Base-by-base conservation (phyloP, 2,888 invertebrate genomes). In the Oscheius sp. region DNA sequence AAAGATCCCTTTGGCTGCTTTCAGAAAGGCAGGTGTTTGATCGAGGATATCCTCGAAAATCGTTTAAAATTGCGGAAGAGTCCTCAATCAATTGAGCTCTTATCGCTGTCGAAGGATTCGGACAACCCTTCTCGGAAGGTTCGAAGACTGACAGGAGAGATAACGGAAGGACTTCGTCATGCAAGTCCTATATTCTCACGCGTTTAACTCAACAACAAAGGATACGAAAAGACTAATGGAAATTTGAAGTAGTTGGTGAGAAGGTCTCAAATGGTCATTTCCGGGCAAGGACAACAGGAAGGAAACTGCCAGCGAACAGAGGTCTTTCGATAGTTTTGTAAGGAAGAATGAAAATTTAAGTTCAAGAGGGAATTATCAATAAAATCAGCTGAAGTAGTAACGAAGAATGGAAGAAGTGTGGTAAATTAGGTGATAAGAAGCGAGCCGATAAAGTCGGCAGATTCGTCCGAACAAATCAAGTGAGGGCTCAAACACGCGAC, bases 61-160 rank as follows among this genome's bases (percentile, higher is more conserved):
- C n/a, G n/a, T n/a, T n/a, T n/a, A 33, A 33, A 30, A 28, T 14
- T 30, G 28, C 4, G n/a, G 14, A 22, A 33, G 33, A 33, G 54
- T 54, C 36, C 6, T 36, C 54, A n/a, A 54, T 54, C 54, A 33
- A 54, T 54, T 28, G 33, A n/a, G n/a, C n/a, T n/a, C 47, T 54
- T 54, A 54, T 54, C 54, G 17, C 24, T 20, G 20, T 47, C 24
- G 5, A 20, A 47, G 3, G 30, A 28, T 26, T 50, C 30, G 26
- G 50, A 30, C 50, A 50, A 26, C 28, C 28, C 28, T 50, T 26
- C 50, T 54, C 33, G 54, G 54, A 54, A 28, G 24, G 47, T 47
- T 51, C 51, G 12, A 32, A 54, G 54, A 54, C 54, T 54, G 54
- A 30, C 54, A 22, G 32, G 20, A 14, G 5, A 9, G 54, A 54